Percentiles rank a stretch among this genome's conserved stretches.
Evolutionary conservation across 2,797 vertebrate genomes (phyloP).

Genomic region (Prionace glauca): DNA sequence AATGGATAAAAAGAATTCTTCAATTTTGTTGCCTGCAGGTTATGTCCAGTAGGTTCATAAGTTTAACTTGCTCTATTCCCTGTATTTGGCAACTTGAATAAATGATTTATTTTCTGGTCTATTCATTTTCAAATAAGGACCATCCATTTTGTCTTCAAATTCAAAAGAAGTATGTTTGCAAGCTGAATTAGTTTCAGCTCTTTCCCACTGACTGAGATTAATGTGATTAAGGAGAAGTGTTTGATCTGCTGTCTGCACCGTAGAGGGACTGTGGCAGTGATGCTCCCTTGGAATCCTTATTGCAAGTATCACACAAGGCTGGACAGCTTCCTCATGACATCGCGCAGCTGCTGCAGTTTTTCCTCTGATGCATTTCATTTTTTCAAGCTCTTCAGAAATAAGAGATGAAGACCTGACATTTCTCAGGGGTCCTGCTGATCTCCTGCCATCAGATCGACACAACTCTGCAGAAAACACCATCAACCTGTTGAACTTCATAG

Average conservation of each 20-base stretch:
- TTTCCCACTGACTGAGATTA: slow-evolving; percentile 10
- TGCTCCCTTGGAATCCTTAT: background rate
- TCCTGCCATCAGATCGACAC: background rate
- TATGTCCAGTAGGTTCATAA: background rate
- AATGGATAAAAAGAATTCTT: slow-evolving; percentile 16
- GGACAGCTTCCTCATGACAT: background rate
- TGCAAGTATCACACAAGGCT: background rate
- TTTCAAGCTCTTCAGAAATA: background rate
- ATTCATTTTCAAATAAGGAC: background rate
- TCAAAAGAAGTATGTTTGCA: background rate
- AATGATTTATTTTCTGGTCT: background rate
- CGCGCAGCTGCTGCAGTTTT: background rate
- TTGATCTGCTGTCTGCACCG: slow-evolving; percentile 11
- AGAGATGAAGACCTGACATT: background rate
- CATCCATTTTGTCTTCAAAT: background rate
- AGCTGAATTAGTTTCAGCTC: slow-evolving; percentile 10
- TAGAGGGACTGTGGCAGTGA: background rate
- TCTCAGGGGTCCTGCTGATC: background rate
- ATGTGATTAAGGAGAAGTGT: slow-evolving; percentile 1
- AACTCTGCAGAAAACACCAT: background rate
- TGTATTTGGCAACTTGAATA: slow-evolving; percentile 27
- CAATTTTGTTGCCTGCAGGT: background rate
- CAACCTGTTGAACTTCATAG: background rate
- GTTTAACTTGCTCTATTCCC: background rate
- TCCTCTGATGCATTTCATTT: background rate